phyloP scores from a whole-genome alignment of 2,888 invertebrate species.

The Yponomeuta malinellus region DNA sequence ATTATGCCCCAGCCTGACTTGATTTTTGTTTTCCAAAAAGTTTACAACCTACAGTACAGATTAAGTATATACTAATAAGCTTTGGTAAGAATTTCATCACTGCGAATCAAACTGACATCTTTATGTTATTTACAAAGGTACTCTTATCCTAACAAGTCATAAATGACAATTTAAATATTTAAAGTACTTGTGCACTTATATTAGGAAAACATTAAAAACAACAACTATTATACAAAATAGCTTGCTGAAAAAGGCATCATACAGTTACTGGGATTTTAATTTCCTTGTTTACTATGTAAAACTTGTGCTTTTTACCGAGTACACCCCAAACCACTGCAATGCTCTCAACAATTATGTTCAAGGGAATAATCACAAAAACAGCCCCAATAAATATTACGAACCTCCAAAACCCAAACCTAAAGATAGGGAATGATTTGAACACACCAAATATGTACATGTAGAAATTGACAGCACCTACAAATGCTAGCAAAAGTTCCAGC shows the following conservation, averaged over 20 bases:
- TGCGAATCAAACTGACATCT: background rate
- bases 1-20: too few species aligned
- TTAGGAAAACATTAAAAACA: slow-evolving; percentile 26
- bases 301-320: slow-evolving; percentile 95
- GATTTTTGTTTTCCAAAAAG: background rate
- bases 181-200: slow-evolving; percentile 61
- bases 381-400: slow-evolving; percentile 89
- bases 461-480: slow-evolving; percentile 94
- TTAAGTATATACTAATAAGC: slow-evolving; percentile 1
- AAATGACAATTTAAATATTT: slow-evolving; percentile 20
- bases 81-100: slow-evolving; percentile 4
- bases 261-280: slow-evolving; percentile 81
- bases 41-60: background rate
- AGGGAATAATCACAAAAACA: slow-evolving; percentile 92
- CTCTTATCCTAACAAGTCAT: slow-evolving; percentile 4
- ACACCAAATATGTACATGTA: slow-evolving; percentile 99
- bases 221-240: slow-evolving; percentile 26
- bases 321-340: slow-evolving; percentile 96
- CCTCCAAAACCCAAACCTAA: slow-evolving; percentile 87
- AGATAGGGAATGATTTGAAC: slow-evolving; percentile 94
- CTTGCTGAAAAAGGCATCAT: slow-evolving; percentile 40
- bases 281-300: slow-evolving; percentile 97
- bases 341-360: slow-evolving; percentile 96
- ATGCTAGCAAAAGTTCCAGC: slow-evolving; percentile 91
- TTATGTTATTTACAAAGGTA: background rate